Evolutionary conservation across 2,888 invertebrate genomes (phyloP).

Genomic region (Baronia brevicornis): DNA sequence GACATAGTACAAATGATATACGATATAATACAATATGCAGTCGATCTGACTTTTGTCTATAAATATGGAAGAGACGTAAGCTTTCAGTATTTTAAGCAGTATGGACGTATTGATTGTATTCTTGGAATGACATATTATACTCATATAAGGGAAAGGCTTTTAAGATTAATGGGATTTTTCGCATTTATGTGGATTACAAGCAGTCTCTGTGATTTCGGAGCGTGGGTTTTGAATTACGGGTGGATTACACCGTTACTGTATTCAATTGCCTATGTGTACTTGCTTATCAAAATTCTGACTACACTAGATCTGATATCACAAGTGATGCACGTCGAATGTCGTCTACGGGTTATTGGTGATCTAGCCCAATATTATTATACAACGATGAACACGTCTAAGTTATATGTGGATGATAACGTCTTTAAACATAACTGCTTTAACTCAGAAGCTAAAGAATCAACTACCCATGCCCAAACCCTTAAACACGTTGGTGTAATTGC

Average conservation of each 20-base stretch:
- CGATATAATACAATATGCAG: slow-evolving; percentile 42
- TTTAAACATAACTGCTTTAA: slow-evolving; percentile 37
- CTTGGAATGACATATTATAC: slow-evolving; percentile 31
- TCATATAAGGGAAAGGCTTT: slow-evolving; percentile 29
- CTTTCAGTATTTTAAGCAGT: slow-evolving; percentile 42
- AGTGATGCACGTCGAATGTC: slow-evolving; percentile 39
- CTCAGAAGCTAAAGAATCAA: not conserved
- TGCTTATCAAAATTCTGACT: slow-evolving; percentile 50
- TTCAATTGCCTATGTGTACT: slow-evolving; percentile 36
- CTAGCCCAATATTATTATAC: slow-evolving; percentile 31
- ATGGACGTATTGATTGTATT: slow-evolving; percentile 38
- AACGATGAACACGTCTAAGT: slow-evolving; percentile 10
- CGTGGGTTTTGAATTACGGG: slow-evolving; percentile 40
- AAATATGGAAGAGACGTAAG: slow-evolving; percentile 42
- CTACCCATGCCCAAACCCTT: slow-evolving; percentile 5
- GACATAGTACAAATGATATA: slow-evolving; percentile 42
- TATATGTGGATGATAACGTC: slow-evolving; percentile 23
- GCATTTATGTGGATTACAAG: slow-evolving; percentile 32
- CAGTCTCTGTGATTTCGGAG: slow-evolving; percentile 34
- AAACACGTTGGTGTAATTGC: slow-evolving; percentile 18
- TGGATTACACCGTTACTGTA: slow-evolving; percentile 30
- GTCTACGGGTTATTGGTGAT: slow-evolving; percentile 39
- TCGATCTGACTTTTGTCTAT: slow-evolving; percentile 45
- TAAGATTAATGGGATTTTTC: slow-evolving; percentile 30
- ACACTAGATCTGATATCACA: slow-evolving; percentile 47